These are phyloP conservation scores for Nomada fabriciana DNA, from an alignment of 2,888 invertebrate genomes.

Conservation along the genomic window DNA sequence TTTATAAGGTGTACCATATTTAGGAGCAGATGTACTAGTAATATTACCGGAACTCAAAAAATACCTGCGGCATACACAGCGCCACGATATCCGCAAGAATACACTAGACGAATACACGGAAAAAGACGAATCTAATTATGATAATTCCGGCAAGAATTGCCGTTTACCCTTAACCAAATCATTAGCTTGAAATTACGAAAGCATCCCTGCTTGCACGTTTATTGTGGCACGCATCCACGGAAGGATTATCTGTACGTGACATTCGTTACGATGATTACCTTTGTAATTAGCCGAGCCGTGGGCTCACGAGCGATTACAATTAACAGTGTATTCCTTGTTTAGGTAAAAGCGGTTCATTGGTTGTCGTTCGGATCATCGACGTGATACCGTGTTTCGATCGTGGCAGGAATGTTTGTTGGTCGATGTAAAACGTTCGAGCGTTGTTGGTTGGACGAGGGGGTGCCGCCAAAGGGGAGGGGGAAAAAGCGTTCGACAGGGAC, in stretches of 20 bases:
- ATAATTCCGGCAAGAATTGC: neutral
- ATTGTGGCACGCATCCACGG: slow-evolving; percentile 40
- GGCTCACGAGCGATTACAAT: slow-evolving; percentile 71
- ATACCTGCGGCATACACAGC: too few species aligned
- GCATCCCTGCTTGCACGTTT: neutral
- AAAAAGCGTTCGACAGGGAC: slow-evolving; percentile 31
- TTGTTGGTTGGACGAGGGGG: slow-evolving; percentile 21
- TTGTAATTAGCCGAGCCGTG: slow-evolving; percentile 69
- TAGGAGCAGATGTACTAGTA: too few species aligned
- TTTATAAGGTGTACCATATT: too few species aligned
- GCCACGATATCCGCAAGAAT: too few species aligned
- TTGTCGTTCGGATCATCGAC: slow-evolving; percentile 67
- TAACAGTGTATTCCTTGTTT: slow-evolving; percentile 71
- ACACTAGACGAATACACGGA: too few species aligned
- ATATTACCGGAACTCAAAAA: too few species aligned
- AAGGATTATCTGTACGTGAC: slow-evolving; percentile 67
- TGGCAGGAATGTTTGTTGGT: slow-evolving; percentile 61
- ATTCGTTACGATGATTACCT: slow-evolving; percentile 75
- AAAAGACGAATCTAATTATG: too few species aligned
- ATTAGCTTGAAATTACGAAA: slow-evolving; percentile 25
- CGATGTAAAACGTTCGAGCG: slow-evolving; percentile 63
- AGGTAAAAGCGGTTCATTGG: slow-evolving; percentile 68
- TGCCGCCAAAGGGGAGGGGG: neutral
- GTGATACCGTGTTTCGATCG: slow-evolving; percentile 60
- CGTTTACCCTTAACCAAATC: neutral